Conservation (phyloP, 2,888 invertebrate genomes). For the Tuberolachnus salignus region DNA sequence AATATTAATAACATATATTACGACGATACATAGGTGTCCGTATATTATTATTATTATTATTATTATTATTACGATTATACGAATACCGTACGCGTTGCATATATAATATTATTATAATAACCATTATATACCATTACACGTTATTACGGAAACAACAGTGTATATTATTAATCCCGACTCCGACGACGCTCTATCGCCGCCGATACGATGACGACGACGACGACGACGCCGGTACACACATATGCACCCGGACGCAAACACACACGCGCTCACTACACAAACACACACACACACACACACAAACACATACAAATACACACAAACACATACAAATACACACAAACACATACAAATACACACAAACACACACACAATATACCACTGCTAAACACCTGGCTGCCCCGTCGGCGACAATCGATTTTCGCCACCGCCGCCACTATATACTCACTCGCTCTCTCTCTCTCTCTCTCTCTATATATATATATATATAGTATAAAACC, state of each 20-base stretch:
- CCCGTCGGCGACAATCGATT: slow-evolving; percentile 42
- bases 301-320: too few species aligned
- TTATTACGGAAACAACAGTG: neutral
- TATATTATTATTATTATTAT: too few species aligned
- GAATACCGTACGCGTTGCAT: neutral
- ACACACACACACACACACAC: neutral
- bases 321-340: neutral
- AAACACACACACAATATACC: neutral
- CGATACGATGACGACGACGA: slow-evolving; percentile 8
- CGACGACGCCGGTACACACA: slow-evolving; percentile 14
- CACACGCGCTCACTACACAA: neutral
- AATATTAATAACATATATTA: too few species aligned
- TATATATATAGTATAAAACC: too few species aligned
- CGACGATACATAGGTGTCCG: too few species aligned
- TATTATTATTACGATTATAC: too few species aligned
- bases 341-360: neutral
- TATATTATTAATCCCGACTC: slow-evolving; percentile 24
- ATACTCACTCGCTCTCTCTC: slow-evolving; percentile 13
- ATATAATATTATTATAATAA: neutral
- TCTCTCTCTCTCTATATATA: neutral
- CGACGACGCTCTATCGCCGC: slow-evolving; percentile 31
- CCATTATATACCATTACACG: neutral
- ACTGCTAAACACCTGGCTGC: slow-evolving; percentile 50
- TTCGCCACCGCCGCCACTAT: slow-evolving; percentile 35
- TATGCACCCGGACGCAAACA: neutral